Conservation (phyloP, 2,113 vertebrate genomes). For the Sturnus vulgaris region DNA sequence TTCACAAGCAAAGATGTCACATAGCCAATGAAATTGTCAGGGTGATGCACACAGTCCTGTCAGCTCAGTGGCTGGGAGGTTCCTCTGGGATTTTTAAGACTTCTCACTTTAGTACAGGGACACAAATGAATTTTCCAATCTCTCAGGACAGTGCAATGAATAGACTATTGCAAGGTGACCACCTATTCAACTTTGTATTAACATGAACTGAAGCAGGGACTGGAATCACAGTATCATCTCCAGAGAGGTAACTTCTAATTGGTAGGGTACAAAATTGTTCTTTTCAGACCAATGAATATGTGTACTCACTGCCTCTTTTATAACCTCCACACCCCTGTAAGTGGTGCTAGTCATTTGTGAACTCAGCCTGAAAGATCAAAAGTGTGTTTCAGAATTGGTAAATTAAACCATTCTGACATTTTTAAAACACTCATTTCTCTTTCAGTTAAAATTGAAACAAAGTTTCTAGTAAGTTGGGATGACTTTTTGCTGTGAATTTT, state of each 20-base stretch:
- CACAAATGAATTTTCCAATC: not conserved
- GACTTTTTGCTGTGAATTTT: not conserved
- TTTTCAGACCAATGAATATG: not conserved
- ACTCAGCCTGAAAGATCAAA: not conserved
- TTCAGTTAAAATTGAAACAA: not conserved
- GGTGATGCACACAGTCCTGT: accelerated
- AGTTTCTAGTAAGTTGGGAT: not conserved
- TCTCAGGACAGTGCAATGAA: not conserved
- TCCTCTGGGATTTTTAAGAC: not conserved
- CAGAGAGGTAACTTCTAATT: not conserved
- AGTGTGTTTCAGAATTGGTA: not conserved
- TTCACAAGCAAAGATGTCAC: not conserved
- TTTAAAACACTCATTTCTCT: not conserved
- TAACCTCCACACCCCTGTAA: accelerated
- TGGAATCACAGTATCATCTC: not conserved
- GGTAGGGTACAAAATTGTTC: not conserved
- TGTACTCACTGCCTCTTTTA: not conserved
- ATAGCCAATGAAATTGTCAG: not conserved
- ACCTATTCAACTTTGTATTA: not conserved
- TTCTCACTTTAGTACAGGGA: not conserved
- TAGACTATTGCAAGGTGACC: not conserved
- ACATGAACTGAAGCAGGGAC: not conserved
- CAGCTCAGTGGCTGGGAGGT: not conserved
- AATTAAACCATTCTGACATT: not conserved
- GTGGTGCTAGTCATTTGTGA: not conserved